Evolutionary conservation across 2,113 vertebrate genomes (phyloP), one percentile per base, ranked within the genome.

Genomic region (Tapirus terrestris): DNA sequence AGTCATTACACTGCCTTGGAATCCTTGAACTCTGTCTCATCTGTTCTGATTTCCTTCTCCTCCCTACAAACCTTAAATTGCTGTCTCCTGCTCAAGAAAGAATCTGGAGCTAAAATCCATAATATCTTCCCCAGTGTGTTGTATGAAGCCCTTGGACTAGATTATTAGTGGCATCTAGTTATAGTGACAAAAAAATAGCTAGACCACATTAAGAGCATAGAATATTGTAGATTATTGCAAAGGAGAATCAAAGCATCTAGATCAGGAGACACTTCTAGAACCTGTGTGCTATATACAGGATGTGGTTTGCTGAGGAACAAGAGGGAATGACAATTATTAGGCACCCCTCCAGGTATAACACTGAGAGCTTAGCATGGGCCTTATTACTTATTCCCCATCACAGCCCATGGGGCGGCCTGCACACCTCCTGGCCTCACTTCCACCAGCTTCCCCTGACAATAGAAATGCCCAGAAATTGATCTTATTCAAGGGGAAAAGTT

Each of bases 401-500:
- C 65, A 94, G 65, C 67, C 89, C 90, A 53, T 27, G 85, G 63
- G 83, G 86, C 93, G 67, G 13, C 51, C 97, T 97, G 76, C 21
- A 68, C 27, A 8, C 60, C 63, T 80, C 53, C 73, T 94, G 73
- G 51, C 94, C 8, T 1, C 82, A 63, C 93, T 97, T 45, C 6
- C 13, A 56, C 21, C 20, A 75, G 75, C 82, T 98, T 84, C 93
- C 85, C 77, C 87, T 98, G 73, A 96, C 93, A 88, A 92, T 56
- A 87, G 72, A 51, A 96, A 96, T 17, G 81, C 70, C 83, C 94
- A 91, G 96, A 97, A 96, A 97, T 96, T 97, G 87, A 96, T 97
- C 97, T 96, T 39, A 79, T 67, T 97, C 91, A 96, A 98, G 92
- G 94, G 94, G 84, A 93, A 97, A 97, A 98, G 89, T 98, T 96